phyloP scores from a whole-genome alignment of 2,797 vertebrate species.

The Pantherophis alleghaniensis region DNA sequence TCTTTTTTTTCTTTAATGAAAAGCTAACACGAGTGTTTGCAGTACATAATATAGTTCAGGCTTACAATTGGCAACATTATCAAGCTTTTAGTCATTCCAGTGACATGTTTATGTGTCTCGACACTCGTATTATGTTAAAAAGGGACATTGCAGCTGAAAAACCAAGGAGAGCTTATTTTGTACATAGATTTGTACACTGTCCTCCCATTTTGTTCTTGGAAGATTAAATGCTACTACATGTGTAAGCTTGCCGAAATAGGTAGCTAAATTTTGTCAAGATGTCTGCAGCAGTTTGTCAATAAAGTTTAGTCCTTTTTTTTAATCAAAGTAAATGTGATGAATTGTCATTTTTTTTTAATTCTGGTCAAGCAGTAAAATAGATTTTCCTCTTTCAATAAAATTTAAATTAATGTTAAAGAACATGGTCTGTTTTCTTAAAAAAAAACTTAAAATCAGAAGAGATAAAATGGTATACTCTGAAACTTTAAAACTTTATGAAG shows the following conservation, averaged over 20 bases:
- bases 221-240: conserved; percentile 90
- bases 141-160: conserved; percentile 97
- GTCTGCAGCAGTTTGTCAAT: conserved; percentile 99
- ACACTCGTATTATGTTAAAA: conserved; percentile 81
- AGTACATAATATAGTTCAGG: conserved; percentile 48
- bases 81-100: conserved; percentile 49
- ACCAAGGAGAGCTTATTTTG: conserved; percentile 75
- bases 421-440: conserved; percentile 75
- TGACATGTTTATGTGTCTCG: conserved; percentile 70
- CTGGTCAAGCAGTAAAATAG: conserved; percentile 84
- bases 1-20: conserved; percentile 46
- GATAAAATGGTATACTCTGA: conserved; percentile 57
- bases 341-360: conserved; percentile 87
- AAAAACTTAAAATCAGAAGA: conserved; percentile 63
- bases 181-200: conserved; percentile 95
- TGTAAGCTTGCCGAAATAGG: conserved; percentile 99
- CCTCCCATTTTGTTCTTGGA: conserved; percentile 89
- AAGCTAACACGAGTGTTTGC: conserved; percentile 41
- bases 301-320: conserved; percentile 98
- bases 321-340: conserved; percentile 92
- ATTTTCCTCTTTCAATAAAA: conserved; percentile 76
- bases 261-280: conserved; percentile 95
- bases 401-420: conserved; percentile 83
- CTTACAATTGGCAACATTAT: conserved; percentile 43
- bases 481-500: conserved; percentile 14